These are phyloP conservation scores for Rhizomys pruinosus DNA, from an alignment of 2,113 vertebrate species.

Conservation along the genomic window DNA sequence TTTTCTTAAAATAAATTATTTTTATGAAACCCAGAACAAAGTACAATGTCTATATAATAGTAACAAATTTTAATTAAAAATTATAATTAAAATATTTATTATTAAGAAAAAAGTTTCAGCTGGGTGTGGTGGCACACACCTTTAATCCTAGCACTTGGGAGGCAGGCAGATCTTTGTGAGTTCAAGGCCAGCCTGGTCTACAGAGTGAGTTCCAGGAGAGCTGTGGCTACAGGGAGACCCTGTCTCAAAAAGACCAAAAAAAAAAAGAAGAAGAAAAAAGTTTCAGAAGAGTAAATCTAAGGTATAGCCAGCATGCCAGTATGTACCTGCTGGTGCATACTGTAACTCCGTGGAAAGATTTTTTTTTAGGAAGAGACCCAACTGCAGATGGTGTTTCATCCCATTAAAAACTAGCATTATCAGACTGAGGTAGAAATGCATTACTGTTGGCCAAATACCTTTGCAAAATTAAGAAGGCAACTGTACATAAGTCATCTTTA, in stretches of 20 bases:
- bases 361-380: not conserved
- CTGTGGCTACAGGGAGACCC: no score
- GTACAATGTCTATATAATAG: not conserved
- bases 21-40: not conserved
- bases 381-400: not conserved
- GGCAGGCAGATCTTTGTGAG: no score
- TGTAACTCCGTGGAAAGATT: no score
- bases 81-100: not conserved
- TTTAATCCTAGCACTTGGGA: no score
- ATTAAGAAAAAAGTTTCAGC: not conserved
- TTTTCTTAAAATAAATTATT: not conserved
- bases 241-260: no score
- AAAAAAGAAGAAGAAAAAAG: no score
- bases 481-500: not conserved
- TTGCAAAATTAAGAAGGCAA: not conserved
- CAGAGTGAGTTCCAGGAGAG: no score
- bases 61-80: not conserved
- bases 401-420: not conserved
- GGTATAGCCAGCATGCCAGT: not conserved
- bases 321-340: not conserved
- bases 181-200: no score
- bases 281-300: not conserved
- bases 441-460: not conserved
- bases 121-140: no score
- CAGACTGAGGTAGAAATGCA: not conserved